Evolutionary conservation across 1,140 invertebrate species (phyloP).

Genomic region (Magallana angulata): DNA sequence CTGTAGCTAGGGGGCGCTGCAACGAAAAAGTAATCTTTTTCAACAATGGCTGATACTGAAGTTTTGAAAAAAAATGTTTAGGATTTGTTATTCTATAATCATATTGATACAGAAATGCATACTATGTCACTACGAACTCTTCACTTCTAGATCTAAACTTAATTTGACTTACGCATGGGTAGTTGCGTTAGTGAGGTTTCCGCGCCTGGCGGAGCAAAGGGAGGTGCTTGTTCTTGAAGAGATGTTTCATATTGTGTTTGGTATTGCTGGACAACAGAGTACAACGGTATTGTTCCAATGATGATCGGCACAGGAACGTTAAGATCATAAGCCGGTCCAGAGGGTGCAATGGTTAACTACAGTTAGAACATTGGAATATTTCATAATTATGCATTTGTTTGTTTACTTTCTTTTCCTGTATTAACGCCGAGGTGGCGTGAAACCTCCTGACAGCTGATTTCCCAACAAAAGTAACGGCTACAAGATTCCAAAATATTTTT

Average conservation of each 20-base stretch:
- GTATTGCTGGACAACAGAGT: conserved; percentile 43
- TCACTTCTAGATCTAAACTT: neutral
- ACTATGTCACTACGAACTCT: too few relatives aligned
- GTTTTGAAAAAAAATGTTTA: too few relatives aligned
- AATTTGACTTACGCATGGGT: neutral
- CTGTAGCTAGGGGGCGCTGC: conserved; percentile 79
- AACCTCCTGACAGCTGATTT: too few relatives aligned
- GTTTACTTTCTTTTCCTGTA: too few relatives aligned
- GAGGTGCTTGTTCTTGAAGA: neutral
- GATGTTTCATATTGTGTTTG: neutral
- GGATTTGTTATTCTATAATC: too few relatives aligned
- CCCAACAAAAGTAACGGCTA: too few relatives aligned
- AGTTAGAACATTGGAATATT: too few relatives aligned
- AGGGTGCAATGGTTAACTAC: conserved; percentile 61
- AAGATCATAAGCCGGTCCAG: conserved; percentile 59
- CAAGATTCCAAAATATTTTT: too few relatives aligned
- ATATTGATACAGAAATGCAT: too few relatives aligned
- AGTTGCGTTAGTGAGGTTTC: neutral
- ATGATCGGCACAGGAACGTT: conserved; percentile 62
- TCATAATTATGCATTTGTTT: too few relatives aligned
- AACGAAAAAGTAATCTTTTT: neutral
- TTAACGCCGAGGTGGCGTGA: too few relatives aligned
- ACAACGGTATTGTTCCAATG: conserved; percentile 63
- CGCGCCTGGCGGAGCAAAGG: neutral
- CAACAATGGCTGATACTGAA: too few relatives aligned